A percentile compares a stretch with the other conserved stretches of the same genome.
Evolutionary conservation across 2,888 invertebrate genomes (phyloP).

Genomic region (Gastracanthus pulcherrimus): DNA sequence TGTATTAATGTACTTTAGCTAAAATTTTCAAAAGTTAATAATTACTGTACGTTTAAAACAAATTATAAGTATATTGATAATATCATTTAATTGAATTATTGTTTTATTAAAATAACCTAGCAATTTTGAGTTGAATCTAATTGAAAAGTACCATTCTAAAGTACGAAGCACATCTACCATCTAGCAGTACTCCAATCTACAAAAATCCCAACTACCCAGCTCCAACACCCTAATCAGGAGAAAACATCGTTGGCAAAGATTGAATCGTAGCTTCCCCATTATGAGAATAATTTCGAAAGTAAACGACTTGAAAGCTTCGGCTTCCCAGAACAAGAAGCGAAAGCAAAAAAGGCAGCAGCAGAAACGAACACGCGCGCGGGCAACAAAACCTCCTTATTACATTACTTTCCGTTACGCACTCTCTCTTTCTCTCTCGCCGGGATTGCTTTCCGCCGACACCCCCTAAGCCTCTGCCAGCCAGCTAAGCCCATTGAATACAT

Average conservation of each 20-base stretch:
- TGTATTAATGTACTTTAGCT: too few species aligned
- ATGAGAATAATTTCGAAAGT: slow-evolving; percentile 20
- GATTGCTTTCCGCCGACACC: slow-evolving; percentile 24
- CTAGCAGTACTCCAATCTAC: background rate
- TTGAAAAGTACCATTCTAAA: background rate
- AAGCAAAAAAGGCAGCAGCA: background rate
- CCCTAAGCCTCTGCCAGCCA: background rate
- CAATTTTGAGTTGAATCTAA: too few species aligned
- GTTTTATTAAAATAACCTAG: too few species aligned
- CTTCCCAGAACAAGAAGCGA: background rate
- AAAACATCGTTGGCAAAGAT: background rate
- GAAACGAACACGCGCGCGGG: background rate
- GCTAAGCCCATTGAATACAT: slow-evolving; percentile 50
- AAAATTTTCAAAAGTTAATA: too few species aligned
- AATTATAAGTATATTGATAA: too few species aligned
- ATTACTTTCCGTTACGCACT: slow-evolving; percentile 42
- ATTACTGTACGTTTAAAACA: too few species aligned
- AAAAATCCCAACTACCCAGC: background rate
- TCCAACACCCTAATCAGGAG: background rate
- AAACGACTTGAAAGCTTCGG: slow-evolving; percentile 40
- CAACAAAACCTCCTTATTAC: slow-evolving; percentile 46
- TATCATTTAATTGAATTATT: too few species aligned
- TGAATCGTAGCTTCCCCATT: slow-evolving; percentile 7
- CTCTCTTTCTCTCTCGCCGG: slow-evolving; percentile 9
- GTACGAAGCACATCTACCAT: too few species aligned